Percentiles rank a stretch among this genome's conserved stretches.
phyloP scores from a whole-genome alignment of 2,888 invertebrate species.

The Amaurobius ferox region DNA sequence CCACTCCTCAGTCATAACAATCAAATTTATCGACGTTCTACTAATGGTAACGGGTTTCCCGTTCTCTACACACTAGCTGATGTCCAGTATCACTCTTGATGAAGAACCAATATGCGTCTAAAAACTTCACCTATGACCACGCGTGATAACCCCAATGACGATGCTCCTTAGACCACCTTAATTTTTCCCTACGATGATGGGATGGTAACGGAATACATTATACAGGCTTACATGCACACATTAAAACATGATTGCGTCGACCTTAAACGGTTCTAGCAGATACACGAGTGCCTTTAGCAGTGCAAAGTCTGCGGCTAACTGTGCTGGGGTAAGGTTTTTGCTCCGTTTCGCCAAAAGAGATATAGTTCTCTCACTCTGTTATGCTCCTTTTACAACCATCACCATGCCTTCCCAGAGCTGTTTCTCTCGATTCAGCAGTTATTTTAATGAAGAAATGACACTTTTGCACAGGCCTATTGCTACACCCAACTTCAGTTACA shows the following conservation, averaged over 20 bases:
- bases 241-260: constrained; percentile 7
- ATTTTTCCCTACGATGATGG: constrained; percentile 16
- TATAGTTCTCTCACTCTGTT: constrained; percentile 18
- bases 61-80: constrained; percentile 12
- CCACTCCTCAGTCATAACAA: constrained; percentile 8
- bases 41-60: not conserved
- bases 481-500: not conserved
- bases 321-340: not conserved
- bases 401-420: constrained; percentile 36
- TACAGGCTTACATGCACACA: constrained; percentile 26
- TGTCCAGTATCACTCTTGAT: constrained; percentile 9
- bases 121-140: constrained; percentile 3
- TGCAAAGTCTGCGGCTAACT: constrained; percentile 24
- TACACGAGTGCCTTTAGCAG: constrained; percentile 15
- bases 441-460: constrained; percentile 32
- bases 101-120: constrained; percentile 12
- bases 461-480: constrained; percentile 26
- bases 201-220: not conserved
- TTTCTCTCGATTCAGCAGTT: constrained; percentile 21
- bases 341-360: constrained; percentile 1
- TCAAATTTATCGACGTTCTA: not conserved
- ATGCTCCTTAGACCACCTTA: constrained; percentile 6
- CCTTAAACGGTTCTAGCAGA: not conserved
- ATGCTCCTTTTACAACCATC: constrained; percentile 21
- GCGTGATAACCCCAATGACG: not conserved